Base-by-base conservation (phyloP, 2,113 vertebrate genomes). In the Oryzias curvinotus region DNA sequence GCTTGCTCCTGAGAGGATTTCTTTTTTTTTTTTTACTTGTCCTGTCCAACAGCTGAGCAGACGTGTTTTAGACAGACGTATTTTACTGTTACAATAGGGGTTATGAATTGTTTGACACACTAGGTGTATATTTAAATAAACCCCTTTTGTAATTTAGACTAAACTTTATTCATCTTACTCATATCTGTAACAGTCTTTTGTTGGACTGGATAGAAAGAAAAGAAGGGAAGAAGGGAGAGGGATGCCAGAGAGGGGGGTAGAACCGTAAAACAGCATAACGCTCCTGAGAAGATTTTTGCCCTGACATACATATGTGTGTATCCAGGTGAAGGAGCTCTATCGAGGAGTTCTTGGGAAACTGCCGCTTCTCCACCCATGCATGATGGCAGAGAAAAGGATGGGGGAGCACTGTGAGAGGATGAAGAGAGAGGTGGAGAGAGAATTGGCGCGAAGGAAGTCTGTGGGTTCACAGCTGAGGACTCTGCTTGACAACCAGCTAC, bases 271-370 rank as follows among this genome's bases (percentile, higher is more conserved):
- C 21, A 23, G 21, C 21, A 23, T 23, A 3, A 23, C 3, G 4
- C 16, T 28, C 7, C 55, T 43, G 7, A 4, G 12, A 43, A 54
- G 28, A 55, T 23, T 15, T 19, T 18, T 48, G 16, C 6, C 47
- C 46, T 21, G 41, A 15, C 49, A 0, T 56, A n/a, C 78, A n/a
- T 60, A 1, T 71, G 30, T 80, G 52, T 78, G 18, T 59, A 3
- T 71, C 8, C 77, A 98, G 96, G 93, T 96, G 0, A 95, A 93
- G 82, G 70, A 82, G 30, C 59, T 95, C 4, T 93, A 94, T 65
- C 88, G 72, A 73, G 87, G 82, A 43, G 86, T 95, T 15, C 73
- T 81, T 2, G 78, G 52, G 2, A 94, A 95, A 86, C 77, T 91
- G 3, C 65, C 77, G 45, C 80, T 68, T 0, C 90, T 98, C 54